Conservation (phyloP, 1,140 invertebrate genomes). For the Drosophila kepulauana region DNA sequence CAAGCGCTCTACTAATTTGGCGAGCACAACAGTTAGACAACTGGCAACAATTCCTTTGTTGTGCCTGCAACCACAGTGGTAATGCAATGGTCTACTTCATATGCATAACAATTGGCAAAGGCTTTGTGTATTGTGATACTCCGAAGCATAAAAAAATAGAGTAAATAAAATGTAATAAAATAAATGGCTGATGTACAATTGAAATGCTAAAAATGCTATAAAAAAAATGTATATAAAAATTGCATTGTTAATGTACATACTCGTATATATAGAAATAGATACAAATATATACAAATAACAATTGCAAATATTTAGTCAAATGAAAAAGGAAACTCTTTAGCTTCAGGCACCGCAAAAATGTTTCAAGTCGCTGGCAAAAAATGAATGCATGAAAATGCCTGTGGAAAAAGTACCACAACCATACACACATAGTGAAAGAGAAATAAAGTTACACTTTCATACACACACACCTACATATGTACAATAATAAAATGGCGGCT, state of each 20-base stretch:
- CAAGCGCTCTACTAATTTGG: conserved; percentile 49
- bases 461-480: conserved; percentile 26
- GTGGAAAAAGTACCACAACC: conserved; percentile 51
- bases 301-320: conserved; percentile 79
- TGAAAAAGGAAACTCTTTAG: conserved; percentile 68
- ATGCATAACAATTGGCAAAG: conserved; percentile 78
- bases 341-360: conserved; percentile 47
- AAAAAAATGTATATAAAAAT: conserved; percentile 19
- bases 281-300: conserved; percentile 69
- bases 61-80: conserved; percentile 36
- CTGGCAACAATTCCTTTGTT: conserved; percentile 61
- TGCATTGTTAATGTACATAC: conserved; percentile 56
- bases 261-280: conserved; percentile 55
- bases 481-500: conserved; percentile 72
- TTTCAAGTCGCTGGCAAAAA: conserved; percentile 54
- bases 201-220: conserved; percentile 49
- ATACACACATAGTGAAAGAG: conserved; percentile 12
- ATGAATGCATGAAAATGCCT: conserved; percentile 65
- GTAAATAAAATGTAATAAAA: conserved; percentile 23
- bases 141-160: conserved; percentile 20
- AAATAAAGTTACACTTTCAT: conserved; percentile 18
- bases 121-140: conserved; percentile 62
- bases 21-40: conserved; percentile 47
- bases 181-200: conserved; percentile 65
- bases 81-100: conserved; percentile 66